Evolutionary conservation across 2,113 vertebrate genomes (phyloP), one percentile per base, ranked within the genome.

Genomic region (Takifugu bimaculatus): DNA sequence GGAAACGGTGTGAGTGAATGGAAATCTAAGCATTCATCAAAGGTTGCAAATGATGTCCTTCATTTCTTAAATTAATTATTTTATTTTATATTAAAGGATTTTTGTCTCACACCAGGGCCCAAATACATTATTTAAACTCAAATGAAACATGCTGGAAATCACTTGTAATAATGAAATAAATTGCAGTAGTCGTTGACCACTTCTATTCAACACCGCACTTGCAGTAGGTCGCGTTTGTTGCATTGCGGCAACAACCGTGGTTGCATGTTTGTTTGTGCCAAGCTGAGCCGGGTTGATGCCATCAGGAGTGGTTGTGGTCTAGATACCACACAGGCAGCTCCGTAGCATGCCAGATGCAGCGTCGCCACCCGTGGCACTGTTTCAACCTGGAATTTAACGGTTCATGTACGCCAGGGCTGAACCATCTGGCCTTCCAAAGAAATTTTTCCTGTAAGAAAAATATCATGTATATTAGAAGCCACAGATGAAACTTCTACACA

Each of bases 311-410:
- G 86, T 85, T 70, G 83, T 88, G 87, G 85, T 90, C 84, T 87
- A 85, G 79, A 85, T 82, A 82, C 70, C 79, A 78, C 77, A 78
- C 82, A 71, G 71, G 76, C 80, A 60, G 81, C 77, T 73, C 69
- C 65, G 49, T 74, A 51, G 58, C 65, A 67, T 43, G 79, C 85
- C 90, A 92, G 88, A 81, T 90, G 90, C 81, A 88, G 78, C 81
- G 75, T 84, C 82, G 80, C 85, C 83, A 90, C 84, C 89, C 89
- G 74, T 90, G 86, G 83, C 86, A 90, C 63, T 75, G 75, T 74
- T 81, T 85, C 82, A 90, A 86, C 83, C 85, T 88, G 84, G 85
- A 89, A 90, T 91, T 88, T 89, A 88, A 89, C 75, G 85, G 85
- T 89, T 90, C 83, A 86, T 81, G 82, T 78, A 77, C 80, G 63